phyloP scores from a whole-genome alignment of 2,113 vertebrate species.

The Colistium nudipinnis region DNA sequence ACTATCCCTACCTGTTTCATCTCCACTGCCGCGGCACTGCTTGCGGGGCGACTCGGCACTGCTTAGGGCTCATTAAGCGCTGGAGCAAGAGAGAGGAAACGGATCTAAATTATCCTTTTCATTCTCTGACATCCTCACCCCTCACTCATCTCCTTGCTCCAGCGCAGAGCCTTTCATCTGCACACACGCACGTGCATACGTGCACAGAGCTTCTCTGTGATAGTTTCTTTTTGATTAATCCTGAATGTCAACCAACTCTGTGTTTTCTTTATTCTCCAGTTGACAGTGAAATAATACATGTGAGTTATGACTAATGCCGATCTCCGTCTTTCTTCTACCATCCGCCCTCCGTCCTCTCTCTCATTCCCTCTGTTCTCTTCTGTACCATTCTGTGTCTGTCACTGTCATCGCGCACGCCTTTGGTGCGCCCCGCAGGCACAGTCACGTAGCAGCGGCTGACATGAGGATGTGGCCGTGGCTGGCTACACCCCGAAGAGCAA shows the following conservation, averaged over 20 bases:
- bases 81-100: conserved; percentile 71
- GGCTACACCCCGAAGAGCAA: conserved; percentile 76
- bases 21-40: conserved; percentile 62
- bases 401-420: conserved; percentile 65
- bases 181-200: neutral
- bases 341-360: conserved; percentile 49
- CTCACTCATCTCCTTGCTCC: conserved; percentile 66
- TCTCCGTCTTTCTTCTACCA: conserved; percentile 37
- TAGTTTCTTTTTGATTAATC: conserved; percentile 74
- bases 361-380: conserved; percentile 63
- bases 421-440: conserved; percentile 72
- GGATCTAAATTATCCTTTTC: conserved; percentile 77
- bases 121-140: conserved; percentile 68
- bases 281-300: conserved; percentile 77
- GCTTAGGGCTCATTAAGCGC: conserved; percentile 78
- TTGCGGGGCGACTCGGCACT: conserved; percentile 59
- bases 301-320: conserved; percentile 70
- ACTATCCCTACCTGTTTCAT: conserved; percentile 73
- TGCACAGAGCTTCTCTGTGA: conserved; percentile 47
- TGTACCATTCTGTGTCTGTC: conserved; percentile 73
- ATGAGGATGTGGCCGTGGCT: conserved; percentile 73
- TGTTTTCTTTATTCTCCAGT: conserved; percentile 76
- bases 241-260: conserved; percentile 67
- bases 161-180: conserved; percentile 70
- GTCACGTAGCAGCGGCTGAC: conserved; percentile 74